Evolutionary conservation across 2,888 invertebrate genomes (phyloP), one percentile per base, ranked within the genome.

Genomic region (Adelognathus sp.): DNA sequence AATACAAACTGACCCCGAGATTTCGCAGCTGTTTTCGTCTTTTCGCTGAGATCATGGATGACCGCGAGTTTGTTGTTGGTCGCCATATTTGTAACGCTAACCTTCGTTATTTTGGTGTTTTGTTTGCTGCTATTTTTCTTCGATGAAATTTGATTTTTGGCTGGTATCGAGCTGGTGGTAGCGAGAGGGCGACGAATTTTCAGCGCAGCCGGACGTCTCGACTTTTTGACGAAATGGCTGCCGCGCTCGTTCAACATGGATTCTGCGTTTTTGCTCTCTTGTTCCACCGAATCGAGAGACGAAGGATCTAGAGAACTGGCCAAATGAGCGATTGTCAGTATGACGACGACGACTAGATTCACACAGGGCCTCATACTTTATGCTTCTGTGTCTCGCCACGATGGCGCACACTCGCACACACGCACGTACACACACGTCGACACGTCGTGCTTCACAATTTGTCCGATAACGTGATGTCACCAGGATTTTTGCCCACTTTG

Each of bases 281-380:
- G 41, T 39, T 52, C 29, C 31, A 52, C 33, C 27, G 27, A 27
- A 54, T 76, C 58, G 1, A 61, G 36, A n/a, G 58, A 63, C 33
- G 61, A 67, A 14, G 61, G 29, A 67, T 82, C 75, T n/a, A 77
- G 58, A 4, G 81, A 80, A 71, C 71, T 56, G 14, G 73, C 66
- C 72, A 80, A 27, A 66, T 75, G 80, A 76, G 56, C 63, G 33
- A 85, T 69, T 52, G 84, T 77, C 66, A 89, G 78, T 76, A 86
- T 63, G 58, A 86, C n/a, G n/a, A 81, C 70, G 86, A n/a, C 79
- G 85, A 89, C 84, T 86, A 88, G 85, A 86, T 86, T 86, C 78
- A 87, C 86, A 85, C 82, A 82, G 79, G 81, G 81, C 79, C 76
- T 83, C 84, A 85, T 89, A 27, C 5, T 79, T 66, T 36, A n/a